Evolutionary conservation across 1,140 invertebrate genomes (phyloP), one percentile per base, ranked within the genome.

Genomic region (Penaeus chinensis): DNA sequence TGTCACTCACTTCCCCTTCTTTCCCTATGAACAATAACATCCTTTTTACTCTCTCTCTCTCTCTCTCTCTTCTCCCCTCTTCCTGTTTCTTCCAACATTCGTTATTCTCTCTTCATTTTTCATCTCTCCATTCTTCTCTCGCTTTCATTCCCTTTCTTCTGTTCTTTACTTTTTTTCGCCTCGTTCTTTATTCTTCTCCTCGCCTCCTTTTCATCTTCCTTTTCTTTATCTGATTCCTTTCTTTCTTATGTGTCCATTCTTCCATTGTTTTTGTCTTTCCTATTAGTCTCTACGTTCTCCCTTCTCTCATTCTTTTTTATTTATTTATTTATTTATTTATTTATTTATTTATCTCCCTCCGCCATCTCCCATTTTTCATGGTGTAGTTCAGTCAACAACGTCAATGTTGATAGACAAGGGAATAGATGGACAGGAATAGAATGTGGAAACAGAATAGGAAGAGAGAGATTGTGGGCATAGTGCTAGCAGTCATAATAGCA

Each of bases 1-100:
- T 82, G 54, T 61, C 78, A 80, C 54, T 22, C 42, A 60, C n/a
- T 61, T 80, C 78, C 54, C 60, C 54, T 60, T 61, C 54, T 27
- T 80, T 60, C 19, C 24, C 78, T 24, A 11, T 19, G 10, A 22
- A 20, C 24, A 22, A 37, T 60, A 22, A 20, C 54, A 54, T 24
- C 47, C 3, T 27, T 27, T 54, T 60, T 80, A 22, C 20, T 61
- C 22, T 61, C 54, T 27, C 20, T 27, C 20, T 24, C n/a, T 60
- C 27, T 3, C 27, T 61, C 47, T 20, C 37, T 18, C n/a, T 24
- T 60, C 78, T 60, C 60, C 16, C 20, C 42, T 54, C 42, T 22
- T 24, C 7, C 27, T 7, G 2, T 18, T 11, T 32, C 66, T 32
- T 71, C 32, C 66, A 22, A 16, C 20, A 47, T 42, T 37, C 42